Conservation (phyloP, 1,140 invertebrate genomes). For the Aphis gossypii region DNA sequence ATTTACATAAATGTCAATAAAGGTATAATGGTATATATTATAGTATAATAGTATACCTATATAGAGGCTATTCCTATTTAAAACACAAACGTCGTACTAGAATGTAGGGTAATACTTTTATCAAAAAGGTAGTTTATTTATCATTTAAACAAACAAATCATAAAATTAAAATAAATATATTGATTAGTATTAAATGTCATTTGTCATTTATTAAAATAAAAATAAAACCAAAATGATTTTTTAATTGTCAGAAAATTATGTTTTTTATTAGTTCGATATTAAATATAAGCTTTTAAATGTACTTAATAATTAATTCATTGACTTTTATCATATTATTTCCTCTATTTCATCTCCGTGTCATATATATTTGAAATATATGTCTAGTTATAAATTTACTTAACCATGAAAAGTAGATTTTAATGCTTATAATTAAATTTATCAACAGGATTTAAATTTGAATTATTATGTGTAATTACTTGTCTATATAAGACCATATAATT, state of each 20-base stretch:
- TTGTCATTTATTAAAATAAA: too few species aligned
- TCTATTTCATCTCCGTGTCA: not conserved
- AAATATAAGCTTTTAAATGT: too few species aligned
- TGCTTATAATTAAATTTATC: not conserved
- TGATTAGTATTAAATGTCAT: too few species aligned
- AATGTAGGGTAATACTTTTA: too few species aligned
- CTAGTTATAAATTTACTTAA: not conserved
- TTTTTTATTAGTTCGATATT: too few species aligned
- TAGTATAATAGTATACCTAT: too few species aligned
- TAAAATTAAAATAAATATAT: too few species aligned
- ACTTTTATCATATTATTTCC: not conserved
- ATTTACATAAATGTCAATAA: too few species aligned
- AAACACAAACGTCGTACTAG: too few species aligned
- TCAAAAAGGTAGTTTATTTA: not conserved
- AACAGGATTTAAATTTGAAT: not conserved
- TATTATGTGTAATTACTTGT: not conserved
- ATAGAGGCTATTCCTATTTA: not conserved
- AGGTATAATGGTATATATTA: too few species aligned
- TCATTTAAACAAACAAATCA: not conserved
- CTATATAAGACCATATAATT: not conserved
- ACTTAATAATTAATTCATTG: not conserved
- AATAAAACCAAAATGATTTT: too few species aligned
- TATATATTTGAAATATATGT: not conserved
- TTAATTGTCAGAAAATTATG: too few species aligned
- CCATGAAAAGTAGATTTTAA: not conserved